phyloP scores from a whole-genome alignment of 1,140 invertebrate genomes.

The Sitophilus oryzae region DNA sequence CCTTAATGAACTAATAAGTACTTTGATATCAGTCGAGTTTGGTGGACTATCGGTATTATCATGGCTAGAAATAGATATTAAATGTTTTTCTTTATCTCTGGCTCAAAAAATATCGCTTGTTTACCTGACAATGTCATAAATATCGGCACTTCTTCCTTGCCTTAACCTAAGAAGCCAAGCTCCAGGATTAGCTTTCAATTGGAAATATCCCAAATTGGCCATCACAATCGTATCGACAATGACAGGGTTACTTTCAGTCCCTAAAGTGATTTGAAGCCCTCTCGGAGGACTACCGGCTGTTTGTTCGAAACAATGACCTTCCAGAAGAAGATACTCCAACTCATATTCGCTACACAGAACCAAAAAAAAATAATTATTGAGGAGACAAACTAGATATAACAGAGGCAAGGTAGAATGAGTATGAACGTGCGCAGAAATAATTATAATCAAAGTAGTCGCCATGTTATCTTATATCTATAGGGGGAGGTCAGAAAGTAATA shows the following conservation, averaged over 20 bases:
- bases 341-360: slow-evolving; percentile 76
- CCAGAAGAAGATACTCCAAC: slow-evolving; percentile 83
- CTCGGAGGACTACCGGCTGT: slow-evolving; percentile 86
- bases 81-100: no score
- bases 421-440: no score
- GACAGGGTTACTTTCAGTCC: slow-evolving; percentile 68
- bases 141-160: slow-evolving; percentile 88
- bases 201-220: slow-evolving; percentile 98
- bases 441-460: no score
- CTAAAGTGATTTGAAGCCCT: slow-evolving; percentile 94
- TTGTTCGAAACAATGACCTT: slow-evolving; percentile 96
- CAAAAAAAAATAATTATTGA: not conserved
- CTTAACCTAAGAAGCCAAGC: slow-evolving; percentile 83
- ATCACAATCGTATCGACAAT: slow-evolving; percentile 98
- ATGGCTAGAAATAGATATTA: slow-evolving; percentile 60
- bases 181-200: slow-evolving; percentile 96
- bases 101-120: no score
- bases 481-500: no score
- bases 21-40: slow-evolving; percentile 67
- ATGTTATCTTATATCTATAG: no score
- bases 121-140: slow-evolving; percentile 79
- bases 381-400: not conserved
- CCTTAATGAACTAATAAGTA: slow-evolving; percentile 81
- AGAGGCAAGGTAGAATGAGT: no score
- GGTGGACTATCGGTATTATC: slow-evolving; percentile 67